A percentile compares a stretch with the other conserved stretches of the same genome.
Evolutionary conservation across 2,888 invertebrate species (phyloP).

Genomic region (Boloria euphrosyne): DNA sequence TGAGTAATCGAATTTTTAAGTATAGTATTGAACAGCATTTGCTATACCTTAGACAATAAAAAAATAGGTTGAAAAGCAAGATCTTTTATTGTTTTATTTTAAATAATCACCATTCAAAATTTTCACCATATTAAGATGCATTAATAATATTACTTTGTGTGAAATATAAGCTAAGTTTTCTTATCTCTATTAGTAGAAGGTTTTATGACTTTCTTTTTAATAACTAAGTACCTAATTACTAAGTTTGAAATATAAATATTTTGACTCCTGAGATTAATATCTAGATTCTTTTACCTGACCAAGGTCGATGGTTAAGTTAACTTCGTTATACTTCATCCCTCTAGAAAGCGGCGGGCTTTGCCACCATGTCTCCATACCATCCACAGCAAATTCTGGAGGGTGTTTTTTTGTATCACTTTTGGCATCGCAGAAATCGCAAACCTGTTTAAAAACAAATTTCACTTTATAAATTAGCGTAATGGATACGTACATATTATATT

Average conservation of each 20-base stretch:
- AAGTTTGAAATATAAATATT: background rate
- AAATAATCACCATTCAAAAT: too few species aligned
- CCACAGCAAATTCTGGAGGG: constrained; percentile 95
- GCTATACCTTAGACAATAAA: too few species aligned
- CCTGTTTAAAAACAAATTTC: constrained; percentile 78
- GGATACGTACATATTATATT: background rate
- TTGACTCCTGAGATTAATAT: background rate
- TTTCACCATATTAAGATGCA: too few species aligned
- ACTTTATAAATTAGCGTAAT: background rate
- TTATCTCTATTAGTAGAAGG: too few species aligned
- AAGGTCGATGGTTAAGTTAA: constrained; percentile 97
- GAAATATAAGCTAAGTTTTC: too few species aligned
- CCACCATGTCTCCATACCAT: constrained; percentile 99
- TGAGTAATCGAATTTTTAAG: too few species aligned
- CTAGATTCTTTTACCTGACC: constrained; percentile 88
- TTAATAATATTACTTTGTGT: too few species aligned
- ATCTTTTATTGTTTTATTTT: too few species aligned
- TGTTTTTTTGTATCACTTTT: constrained; percentile 89
- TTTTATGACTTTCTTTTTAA: background rate
- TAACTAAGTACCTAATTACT: too few species aligned
- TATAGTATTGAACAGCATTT: too few species aligned
- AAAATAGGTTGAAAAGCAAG: too few species aligned
- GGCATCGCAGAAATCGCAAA: constrained; percentile 95
- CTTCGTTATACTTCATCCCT: constrained; percentile 97
- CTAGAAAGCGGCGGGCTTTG: constrained; percentile 98